Percentiles rank a stretch among this genome's conserved stretches.
Evolutionary conservation across 1,140 invertebrate genomes (phyloP).

Genomic region (Heliconius nattereri): DNA sequence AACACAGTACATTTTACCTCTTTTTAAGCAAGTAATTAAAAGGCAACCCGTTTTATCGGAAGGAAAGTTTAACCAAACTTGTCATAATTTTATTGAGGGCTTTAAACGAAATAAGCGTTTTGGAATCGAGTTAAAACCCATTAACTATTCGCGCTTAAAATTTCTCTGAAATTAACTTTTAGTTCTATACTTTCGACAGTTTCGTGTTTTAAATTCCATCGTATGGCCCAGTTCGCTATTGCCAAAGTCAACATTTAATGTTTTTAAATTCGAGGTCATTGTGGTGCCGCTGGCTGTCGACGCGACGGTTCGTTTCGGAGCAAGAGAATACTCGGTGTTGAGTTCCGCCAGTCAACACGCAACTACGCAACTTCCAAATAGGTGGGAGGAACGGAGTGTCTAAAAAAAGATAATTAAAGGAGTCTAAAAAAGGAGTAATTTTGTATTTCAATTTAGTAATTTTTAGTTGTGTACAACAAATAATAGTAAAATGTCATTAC

Average conservation of each 20-base stretch:
- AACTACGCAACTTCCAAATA: no score
- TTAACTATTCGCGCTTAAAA: constrained; percentile 72
- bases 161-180: constrained; percentile 67
- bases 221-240: constrained; percentile 26
- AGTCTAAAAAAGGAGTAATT: no score
- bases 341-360: no score
- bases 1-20: not conserved
- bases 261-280: not conserved
- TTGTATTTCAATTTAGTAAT: no score
- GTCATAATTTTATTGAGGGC: constrained; percentile 59
- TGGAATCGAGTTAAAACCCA: constrained; percentile 71
- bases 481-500: no score
- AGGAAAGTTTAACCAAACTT: constrained; percentile 61
- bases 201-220: constrained; percentile 26
- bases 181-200: constrained; percentile 57
- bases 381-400: no score
- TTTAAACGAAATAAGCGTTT: constrained; percentile 64
- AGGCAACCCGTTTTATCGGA: not conserved
- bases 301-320: no score
- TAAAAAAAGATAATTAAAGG: no score
- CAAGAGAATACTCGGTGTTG: no score
- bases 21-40: not conserved
- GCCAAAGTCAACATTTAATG: not conserved
- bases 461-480: not conserved
- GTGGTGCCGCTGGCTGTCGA: no score